phyloP scores from a whole-genome alignment of 2,113 vertebrate genomes.

The Gasterosteus aculeatus region DNA sequence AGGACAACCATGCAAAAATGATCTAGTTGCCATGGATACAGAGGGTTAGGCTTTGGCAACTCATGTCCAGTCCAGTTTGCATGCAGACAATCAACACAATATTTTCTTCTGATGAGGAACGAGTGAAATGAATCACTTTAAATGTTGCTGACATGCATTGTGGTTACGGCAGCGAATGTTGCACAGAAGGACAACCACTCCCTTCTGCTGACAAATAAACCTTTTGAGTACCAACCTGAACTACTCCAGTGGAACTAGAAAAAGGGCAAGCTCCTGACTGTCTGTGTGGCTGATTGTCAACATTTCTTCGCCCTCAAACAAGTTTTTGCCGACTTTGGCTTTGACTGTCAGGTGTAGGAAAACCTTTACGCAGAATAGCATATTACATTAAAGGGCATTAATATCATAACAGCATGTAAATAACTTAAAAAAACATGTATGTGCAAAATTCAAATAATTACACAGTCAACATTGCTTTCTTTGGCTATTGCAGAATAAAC shows the following conservation, averaged over 20 bases:
- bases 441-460: slow-evolving; percentile 49
- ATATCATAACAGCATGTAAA: slow-evolving; percentile 43
- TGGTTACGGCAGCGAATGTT: background rate
- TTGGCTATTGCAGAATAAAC: background rate
- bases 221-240: background rate
- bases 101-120: background rate
- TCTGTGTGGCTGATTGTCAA: slow-evolving; percentile 19
- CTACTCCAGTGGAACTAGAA: background rate
- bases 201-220: slow-evolving; percentile 7
- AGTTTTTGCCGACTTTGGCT: background rate
- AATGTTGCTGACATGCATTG: background rate
- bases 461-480: slow-evolving; percentile 15
- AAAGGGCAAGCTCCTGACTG: background rate
- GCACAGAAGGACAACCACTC: background rate
- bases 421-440: slow-evolving; percentile 46
- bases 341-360: slow-evolving; percentile 5
- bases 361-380: slow-evolving; percentile 10
- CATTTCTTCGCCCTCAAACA: background rate
- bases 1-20: slow-evolving; percentile 46
- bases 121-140: background rate
- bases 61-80: slow-evolving; percentile 32
- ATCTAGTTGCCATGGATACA: slow-evolving; percentile 73
- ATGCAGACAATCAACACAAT: slow-evolving; percentile 14
- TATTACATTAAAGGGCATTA: slow-evolving; percentile 8
- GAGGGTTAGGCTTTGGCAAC: slow-evolving; percentile 46